A percentile compares a stretch with the other conserved stretches of the same genome.
Conservation (phyloP, 2,797 vertebrate species). For the Sebastes vulpes region DNA sequence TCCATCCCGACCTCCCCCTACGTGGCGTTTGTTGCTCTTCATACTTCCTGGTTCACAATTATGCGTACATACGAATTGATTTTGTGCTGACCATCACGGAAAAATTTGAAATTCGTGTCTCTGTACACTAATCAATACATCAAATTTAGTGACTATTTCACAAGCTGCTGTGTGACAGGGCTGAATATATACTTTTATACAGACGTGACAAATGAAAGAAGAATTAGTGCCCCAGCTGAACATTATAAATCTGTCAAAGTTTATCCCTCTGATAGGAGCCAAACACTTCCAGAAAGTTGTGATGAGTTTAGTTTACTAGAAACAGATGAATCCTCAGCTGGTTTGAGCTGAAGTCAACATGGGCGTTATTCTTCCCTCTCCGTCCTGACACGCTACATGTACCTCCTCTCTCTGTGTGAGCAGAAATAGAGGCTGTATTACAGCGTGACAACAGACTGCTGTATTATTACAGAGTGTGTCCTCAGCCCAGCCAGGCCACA, state of each 20-base stretch:
- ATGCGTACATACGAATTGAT: no score
- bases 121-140: no score
- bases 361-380: neutral
- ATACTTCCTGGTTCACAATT: no score
- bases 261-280: no score
- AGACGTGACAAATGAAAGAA: neutral
- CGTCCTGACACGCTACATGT: neutral
- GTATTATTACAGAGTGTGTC: conserved; percentile 66
- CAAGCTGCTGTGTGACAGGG: no score
- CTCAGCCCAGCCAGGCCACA: conserved; percentile 33
- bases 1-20: no score
- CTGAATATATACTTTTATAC: neutral
- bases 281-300: neutral
- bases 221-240: neutral
- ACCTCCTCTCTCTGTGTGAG: neutral
- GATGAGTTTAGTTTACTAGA: neutral
- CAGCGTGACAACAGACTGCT: conserved; percentile 50
- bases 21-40: no score
- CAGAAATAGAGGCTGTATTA: conserved; percentile 63
- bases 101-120: no score
- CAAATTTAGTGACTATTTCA: no score
- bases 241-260: neutral
- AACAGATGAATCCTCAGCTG: neutral
- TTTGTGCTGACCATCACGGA: no score
- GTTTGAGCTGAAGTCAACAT: neutral